These are phyloP conservation scores for Sebastiscus tertius DNA, from an alignment of 2,797 vertebrate genomes.

Conservation along the genomic window DNA sequence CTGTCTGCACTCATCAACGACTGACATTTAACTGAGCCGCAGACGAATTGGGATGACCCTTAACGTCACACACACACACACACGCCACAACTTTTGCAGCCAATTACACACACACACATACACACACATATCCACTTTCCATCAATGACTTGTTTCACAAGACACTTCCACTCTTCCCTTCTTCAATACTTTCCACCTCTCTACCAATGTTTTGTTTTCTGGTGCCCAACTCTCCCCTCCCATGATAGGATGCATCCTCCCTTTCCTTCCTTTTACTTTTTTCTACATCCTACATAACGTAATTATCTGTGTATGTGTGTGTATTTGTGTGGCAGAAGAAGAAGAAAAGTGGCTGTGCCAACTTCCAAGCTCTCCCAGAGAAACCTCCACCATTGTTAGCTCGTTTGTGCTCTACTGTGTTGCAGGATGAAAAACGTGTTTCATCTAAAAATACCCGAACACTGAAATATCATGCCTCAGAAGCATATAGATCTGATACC, in stretches of 20 bases:
- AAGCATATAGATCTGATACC: neutral
- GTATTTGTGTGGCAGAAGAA: neutral
- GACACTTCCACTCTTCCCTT: neutral
- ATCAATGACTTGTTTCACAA: neutral
- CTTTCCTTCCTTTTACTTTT: neutral
- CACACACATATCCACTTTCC: neutral
- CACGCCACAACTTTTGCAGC: neutral
- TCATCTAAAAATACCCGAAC: conserved; percentile 49
- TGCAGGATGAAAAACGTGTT: neutral
- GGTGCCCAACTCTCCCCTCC: neutral
- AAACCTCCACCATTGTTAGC: neutral
- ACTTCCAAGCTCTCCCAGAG: conserved; percentile 7
- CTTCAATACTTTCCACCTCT: neutral
- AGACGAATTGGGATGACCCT: conserved; percentile 44
- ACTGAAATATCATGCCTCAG: neutral
- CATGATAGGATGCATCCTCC: neutral
- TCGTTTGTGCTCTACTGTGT: conserved; percentile 3
- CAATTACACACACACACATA: neutral
- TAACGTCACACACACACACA: neutral
- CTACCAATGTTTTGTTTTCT: neutral
- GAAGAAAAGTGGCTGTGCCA: conserved; percentile 7
- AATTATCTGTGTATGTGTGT: neutral
- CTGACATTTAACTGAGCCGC: conserved; percentile 74
- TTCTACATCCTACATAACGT: rapidly evolving
- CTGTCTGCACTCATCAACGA: conserved; percentile 42